phyloP scores from a whole-genome alignment of 2,797 vertebrate genomes.

The Sebastes nivosus region DNA sequence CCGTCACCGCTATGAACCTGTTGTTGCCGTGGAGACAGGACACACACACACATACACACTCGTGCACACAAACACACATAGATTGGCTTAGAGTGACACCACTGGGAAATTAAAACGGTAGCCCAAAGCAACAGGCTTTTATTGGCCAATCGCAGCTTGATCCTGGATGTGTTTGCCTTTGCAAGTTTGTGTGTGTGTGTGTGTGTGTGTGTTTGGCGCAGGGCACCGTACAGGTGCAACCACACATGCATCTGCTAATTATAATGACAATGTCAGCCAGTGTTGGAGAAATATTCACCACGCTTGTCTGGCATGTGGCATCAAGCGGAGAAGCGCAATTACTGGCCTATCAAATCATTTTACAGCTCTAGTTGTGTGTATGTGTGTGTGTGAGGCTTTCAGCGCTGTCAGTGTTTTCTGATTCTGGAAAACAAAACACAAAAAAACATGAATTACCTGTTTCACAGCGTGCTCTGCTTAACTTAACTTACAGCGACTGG shows the following conservation, averaged over 20 bases:
- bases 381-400: slow-evolving; percentile 11
- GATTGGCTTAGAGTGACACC: slow-evolving; percentile 63
- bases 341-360: slow-evolving; percentile 66
- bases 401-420: slow-evolving; percentile 13
- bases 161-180: slow-evolving; percentile 55
- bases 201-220: slow-evolving; percentile 1
- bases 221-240: slow-evolving; percentile 57
- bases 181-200: slow-evolving; percentile 18
- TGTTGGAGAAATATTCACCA: slow-evolving; percentile 71
- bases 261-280: slow-evolving; percentile 68
- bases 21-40: slow-evolving; percentile 76
- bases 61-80: slow-evolving; percentile 48
- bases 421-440: background rate
- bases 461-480: slow-evolving; percentile 17
- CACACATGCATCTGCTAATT: slow-evolving; percentile 64
- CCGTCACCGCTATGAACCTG: slow-evolving; percentile 45
- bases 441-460: slow-evolving; percentile 23
- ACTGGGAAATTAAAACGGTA: slow-evolving; percentile 73
- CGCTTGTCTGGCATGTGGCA: slow-evolving; percentile 60
- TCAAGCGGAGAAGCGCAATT: slow-evolving; percentile 66
- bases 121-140: slow-evolving; percentile 66
- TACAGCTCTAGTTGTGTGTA: slow-evolving; percentile 33
- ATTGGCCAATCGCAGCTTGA: slow-evolving; percentile 60
- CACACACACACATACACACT: slow-evolving; percentile 53
- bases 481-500: background rate